Evolutionary conservation across 2,888 invertebrate species (phyloP).

Genomic region (Bhutanitis thaidina): DNA sequence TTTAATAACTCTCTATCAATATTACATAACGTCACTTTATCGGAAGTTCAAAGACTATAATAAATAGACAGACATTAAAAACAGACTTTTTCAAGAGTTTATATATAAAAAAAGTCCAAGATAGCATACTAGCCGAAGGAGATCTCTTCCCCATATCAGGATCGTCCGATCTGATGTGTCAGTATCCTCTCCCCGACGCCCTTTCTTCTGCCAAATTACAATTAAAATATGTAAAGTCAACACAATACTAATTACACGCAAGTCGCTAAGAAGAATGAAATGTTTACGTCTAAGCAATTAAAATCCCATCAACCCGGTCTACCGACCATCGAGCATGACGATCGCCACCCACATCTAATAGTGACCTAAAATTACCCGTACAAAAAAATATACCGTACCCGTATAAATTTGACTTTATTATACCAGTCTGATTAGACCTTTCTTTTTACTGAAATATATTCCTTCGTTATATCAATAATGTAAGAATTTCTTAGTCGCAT

Average conservation of each 20-base stretch:
- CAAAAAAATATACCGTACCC: conserved; percentile 9
- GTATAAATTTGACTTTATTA: conserved; percentile 20
- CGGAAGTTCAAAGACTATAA: too few relatives aligned
- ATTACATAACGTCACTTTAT: too few relatives aligned
- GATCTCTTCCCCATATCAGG: too few relatives aligned
- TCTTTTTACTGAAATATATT: conserved; percentile 4
- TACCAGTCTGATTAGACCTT: conserved; percentile 8
- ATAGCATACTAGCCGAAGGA: too few relatives aligned
- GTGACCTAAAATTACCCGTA: conserved; percentile 21
- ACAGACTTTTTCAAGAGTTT: too few relatives aligned
- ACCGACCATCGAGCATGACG: conserved; percentile 58
- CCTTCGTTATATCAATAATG: conserved; percentile 15
- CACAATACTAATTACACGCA: background rate
- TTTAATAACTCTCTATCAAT: too few relatives aligned
- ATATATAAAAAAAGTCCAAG: too few relatives aligned
- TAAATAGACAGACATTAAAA: too few relatives aligned
- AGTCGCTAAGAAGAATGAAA: conserved; percentile 41
- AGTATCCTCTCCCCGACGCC: too few relatives aligned
- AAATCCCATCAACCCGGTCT: conserved; percentile 51
- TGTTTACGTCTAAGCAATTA: conserved; percentile 62
- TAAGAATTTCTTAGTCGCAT: conserved; percentile 16
- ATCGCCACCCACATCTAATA: conserved; percentile 63
- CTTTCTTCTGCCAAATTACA: too few relatives aligned
- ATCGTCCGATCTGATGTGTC: too few relatives aligned
- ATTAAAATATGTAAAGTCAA: background rate